Evolutionary conservation across 2,113 vertebrate species (phyloP).

Genomic region (Solea senegalensis): DNA sequence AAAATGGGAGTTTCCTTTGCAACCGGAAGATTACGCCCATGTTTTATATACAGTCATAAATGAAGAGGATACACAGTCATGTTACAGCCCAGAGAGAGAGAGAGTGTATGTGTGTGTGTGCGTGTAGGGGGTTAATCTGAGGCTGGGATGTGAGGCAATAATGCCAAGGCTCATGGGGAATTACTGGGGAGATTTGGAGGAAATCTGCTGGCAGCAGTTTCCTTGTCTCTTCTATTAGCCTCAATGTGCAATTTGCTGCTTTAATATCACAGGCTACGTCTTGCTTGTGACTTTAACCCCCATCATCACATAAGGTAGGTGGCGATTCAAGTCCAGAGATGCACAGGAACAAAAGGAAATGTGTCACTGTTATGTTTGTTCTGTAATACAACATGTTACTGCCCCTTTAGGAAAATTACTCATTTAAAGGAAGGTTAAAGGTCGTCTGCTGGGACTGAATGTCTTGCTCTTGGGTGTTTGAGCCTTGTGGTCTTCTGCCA

Average conservation of each 20-base stretch:
- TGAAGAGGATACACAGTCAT: no score
- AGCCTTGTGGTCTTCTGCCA: not conserved
- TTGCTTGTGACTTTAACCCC: constrained; percentile 38
- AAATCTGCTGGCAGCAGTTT: constrained; percentile 70
- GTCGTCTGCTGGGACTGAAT: constrained; percentile 12
- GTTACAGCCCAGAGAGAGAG: not conserved
- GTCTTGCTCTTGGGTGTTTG: constrained; percentile 18
- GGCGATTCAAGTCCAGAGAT: constrained; percentile 12
- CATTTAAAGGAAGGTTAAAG: constrained; percentile 25
- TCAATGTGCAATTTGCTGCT: constrained; percentile 65
- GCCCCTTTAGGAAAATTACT: not conserved
- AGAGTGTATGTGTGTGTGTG: not conserved
- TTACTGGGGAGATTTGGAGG: constrained; percentile 70
- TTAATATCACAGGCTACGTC: constrained; percentile 59
- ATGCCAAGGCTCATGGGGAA: constrained; percentile 71
- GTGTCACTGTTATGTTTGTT: constrained; percentile 29
- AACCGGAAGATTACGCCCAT: no score
- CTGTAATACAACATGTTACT: not conserved
- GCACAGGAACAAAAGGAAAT: constrained; percentile 6
- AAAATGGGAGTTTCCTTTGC: no score
- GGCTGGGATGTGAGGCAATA: constrained; percentile 65
- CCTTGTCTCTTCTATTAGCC: constrained; percentile 69
- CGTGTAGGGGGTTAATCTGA: constrained; percentile 55
- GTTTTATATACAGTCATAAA: no score
- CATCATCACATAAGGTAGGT: not conserved